Evolutionary conservation across 2,797 vertebrate species (phyloP).

Genomic region (Astyanax mexicanus): DNA sequence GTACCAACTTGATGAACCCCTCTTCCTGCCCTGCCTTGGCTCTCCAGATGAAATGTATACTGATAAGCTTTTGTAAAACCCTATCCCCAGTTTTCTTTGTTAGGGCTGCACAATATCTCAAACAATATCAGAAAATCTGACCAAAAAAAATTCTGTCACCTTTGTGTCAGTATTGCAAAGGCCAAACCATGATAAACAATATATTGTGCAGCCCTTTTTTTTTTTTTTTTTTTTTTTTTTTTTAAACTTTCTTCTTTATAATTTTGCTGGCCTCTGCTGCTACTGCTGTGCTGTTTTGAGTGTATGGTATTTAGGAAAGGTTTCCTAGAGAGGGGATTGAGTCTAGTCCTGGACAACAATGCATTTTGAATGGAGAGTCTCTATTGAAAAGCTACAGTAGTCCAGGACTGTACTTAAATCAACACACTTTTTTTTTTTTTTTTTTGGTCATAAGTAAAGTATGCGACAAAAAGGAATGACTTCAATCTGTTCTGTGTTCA

Average conservation of each 20-base stretch:
- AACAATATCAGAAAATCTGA: too few relatives aligned
- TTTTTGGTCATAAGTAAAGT: constrained; percentile 80
- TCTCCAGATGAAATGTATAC: constrained; percentile 59
- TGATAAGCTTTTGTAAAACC: background rate
- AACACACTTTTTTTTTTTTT: constrained; percentile 69
- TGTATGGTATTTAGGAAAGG: constrained; percentile 40
- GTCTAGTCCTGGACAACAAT: too few relatives aligned
- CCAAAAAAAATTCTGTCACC: too few relatives aligned
- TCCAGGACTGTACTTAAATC: too few relatives aligned
- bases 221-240: constrained; percentile 36
- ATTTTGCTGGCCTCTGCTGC: constrained; percentile 49
- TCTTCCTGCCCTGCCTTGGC: constrained; percentile 35
- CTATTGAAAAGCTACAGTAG: too few relatives aligned
- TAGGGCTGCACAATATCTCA: constrained; percentile 27
- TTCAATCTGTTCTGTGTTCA: constrained; percentile 53
- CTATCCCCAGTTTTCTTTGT: background rate
- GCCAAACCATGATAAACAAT: background rate
- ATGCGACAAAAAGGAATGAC: constrained; percentile 76
- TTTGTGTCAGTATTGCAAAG: too few relatives aligned
- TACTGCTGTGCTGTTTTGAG: constrained; percentile 52
- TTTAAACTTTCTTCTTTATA: constrained; percentile 49
- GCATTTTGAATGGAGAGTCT: too few relatives aligned
- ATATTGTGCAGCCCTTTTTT: constrained; percentile 35
- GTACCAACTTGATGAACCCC: constrained; percentile 25
- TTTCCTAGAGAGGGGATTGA: too few relatives aligned